Percentiles rank a stretch among this genome's conserved stretches.
Evolutionary conservation across 2,113 vertebrate genomes (phyloP).

Genomic region (Chauna torquata): DNA sequence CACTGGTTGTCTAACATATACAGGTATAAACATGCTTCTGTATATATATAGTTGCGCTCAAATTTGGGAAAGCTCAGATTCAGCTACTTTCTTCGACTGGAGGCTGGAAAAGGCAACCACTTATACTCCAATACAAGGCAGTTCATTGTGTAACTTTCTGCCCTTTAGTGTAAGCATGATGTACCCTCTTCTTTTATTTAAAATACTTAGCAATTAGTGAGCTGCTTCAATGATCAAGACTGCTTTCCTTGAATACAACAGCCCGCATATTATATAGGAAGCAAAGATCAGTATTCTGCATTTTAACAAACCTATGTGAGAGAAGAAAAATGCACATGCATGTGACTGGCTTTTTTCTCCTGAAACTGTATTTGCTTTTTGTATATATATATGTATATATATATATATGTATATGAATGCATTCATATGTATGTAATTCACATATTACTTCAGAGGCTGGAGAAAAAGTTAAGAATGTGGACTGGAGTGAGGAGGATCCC

Average conservation of each 20-base stretch:
- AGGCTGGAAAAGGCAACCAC: conserved; percentile 60
- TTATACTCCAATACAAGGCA: conserved; percentile 21
- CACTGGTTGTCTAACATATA: conserved; percentile 47
- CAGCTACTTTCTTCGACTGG: conserved; percentile 37
- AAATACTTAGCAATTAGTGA: background rate
- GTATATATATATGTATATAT: background rate
- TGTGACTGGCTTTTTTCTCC: background rate
- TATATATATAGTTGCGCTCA: conserved; percentile 17
- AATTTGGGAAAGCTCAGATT: conserved; percentile 61
- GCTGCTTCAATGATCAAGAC: background rate
- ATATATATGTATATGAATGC: background rate
- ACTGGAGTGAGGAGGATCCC: background rate
- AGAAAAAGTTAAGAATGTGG: background rate
- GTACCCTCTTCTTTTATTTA: conserved; percentile 15
- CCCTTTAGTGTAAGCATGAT: conserved; percentile 6
- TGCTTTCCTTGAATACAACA: conserved; percentile 42
- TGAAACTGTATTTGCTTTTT: background rate
- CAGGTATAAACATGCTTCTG: conserved; percentile 62
- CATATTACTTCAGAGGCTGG: background rate
- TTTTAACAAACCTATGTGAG: background rate
- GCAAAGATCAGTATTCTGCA: background rate
- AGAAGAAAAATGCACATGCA: conserved; percentile 24
- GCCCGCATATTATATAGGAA: conserved; percentile 11
- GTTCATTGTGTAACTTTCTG: conserved; percentile 17
- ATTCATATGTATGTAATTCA: background rate